These are phyloP conservation scores for Bombycilla garrulus DNA, from an alignment of 2,113 vertebrate species.

Conservation along the genomic window DNA sequence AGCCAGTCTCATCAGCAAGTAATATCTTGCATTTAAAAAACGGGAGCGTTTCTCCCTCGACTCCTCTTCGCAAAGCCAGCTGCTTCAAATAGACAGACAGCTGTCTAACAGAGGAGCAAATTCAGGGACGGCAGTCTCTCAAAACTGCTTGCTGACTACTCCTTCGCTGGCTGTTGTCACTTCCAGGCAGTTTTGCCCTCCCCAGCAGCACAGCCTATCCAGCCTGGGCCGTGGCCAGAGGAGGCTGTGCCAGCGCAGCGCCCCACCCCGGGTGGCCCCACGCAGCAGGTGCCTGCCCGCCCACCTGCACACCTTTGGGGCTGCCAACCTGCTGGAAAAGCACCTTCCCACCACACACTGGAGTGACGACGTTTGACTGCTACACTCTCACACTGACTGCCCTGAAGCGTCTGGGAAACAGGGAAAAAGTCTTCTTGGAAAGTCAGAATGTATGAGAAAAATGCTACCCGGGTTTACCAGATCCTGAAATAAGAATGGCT, in stretches of 20 bases:
- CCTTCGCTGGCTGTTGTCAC: slow-evolving; percentile 46
- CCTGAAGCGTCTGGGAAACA: not conserved
- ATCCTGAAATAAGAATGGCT: not conserved
- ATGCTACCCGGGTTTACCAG: not conserved
- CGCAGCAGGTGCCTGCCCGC: slow-evolving; percentile 8
- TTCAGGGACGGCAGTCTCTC: slow-evolving; percentile 17
- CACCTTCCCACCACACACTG: slow-evolving; percentile 65
- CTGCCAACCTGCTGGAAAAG: slow-evolving; percentile 62
- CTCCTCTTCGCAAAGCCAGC: not conserved
- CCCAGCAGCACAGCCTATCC: slow-evolving; percentile 65
- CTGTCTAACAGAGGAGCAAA: slow-evolving; percentile 48
- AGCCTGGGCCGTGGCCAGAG: slow-evolving; percentile 66
- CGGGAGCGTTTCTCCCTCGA: not conserved
- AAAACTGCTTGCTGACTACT: slow-evolving; percentile 57
- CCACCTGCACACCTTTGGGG: slow-evolving; percentile 54
- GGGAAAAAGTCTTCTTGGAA: not conserved
- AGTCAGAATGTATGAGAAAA: not conserved
- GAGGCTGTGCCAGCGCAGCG: slow-evolving; percentile 57
- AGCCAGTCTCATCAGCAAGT: slow-evolving; percentile 48
- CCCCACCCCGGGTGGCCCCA: slow-evolving; percentile 55
- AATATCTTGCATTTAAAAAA: slow-evolving; percentile 23
- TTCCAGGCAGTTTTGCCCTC: slow-evolving; percentile 53
- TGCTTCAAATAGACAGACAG: slow-evolving; percentile 26
- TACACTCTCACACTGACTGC: not conserved
- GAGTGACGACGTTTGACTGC: slow-evolving; percentile 27